These are phyloP conservation scores for Sicus ferrugineus DNA, from an alignment of 2,888 invertebrate genomes.

Conservation along the genomic window DNA sequence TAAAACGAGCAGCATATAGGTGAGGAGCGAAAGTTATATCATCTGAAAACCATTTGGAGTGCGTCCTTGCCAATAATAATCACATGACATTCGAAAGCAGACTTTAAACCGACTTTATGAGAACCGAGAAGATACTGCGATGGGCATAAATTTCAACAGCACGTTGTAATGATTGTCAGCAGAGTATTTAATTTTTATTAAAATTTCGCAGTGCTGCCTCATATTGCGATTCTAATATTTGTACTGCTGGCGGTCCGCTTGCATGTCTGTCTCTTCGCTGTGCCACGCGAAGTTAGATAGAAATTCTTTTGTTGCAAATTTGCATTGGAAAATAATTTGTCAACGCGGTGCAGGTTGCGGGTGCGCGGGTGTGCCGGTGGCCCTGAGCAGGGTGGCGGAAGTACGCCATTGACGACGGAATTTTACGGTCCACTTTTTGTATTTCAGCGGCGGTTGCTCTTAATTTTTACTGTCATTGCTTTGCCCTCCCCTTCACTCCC, in stretches of 20 bases:
- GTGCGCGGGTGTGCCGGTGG: neutral
- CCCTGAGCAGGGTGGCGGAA: constrained; percentile 28
- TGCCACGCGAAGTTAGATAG: neutral
- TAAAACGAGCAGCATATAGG: neutral
- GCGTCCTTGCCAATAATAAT: too few species aligned
- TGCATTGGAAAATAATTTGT: constrained; percentile 53
- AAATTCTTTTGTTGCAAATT: constrained; percentile 43
- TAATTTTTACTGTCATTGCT: constrained; percentile 50
- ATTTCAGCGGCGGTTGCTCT: constrained; percentile 40
- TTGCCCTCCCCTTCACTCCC: constrained; percentile 34
- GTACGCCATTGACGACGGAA: constrained; percentile 37
- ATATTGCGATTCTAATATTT: constrained; percentile 23
- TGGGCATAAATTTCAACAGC: constrained; percentile 33
- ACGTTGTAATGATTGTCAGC: constrained; percentile 25
- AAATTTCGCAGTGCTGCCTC: constrained; percentile 28
- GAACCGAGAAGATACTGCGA: constrained; percentile 1
- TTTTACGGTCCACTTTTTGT: constrained; percentile 8
- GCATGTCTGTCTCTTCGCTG: neutral
- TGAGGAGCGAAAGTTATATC: too few species aligned
- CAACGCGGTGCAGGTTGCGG: constrained; percentile 47
- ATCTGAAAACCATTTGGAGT: too few species aligned
- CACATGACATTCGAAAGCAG: too few species aligned
- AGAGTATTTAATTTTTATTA: constrained; percentile 23
- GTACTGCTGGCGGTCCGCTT: neutral
- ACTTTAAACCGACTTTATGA: too few species aligned